Evolutionary conservation across 2,888 invertebrate species (phyloP), one percentile per base, ranked within the genome.

Genomic region (Drosophila formosana): DNA sequence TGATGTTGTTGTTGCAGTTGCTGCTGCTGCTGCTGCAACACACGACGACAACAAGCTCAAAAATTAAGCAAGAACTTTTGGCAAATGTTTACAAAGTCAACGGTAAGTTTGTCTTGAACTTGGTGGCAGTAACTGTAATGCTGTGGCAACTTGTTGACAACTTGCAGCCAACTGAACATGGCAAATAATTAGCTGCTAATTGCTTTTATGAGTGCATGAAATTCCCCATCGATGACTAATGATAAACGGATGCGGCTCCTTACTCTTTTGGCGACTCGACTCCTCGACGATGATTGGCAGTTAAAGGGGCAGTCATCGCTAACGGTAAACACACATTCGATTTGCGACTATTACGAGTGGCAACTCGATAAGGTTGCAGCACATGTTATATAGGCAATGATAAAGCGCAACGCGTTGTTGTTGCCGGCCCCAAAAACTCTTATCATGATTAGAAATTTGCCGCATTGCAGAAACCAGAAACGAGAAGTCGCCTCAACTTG

Each of bases 111-210:
- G 43, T 32, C 34, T 66, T 53, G 72, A 80, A 72, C 74, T 51
- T 65, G 67, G 65, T 51, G 11, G 56, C 46, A 64, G 67, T 85
- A 82, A 83, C 88, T 76, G 88, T 85, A 69, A 18, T 55, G 46
- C 18, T 50, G 65, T 28, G 32, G 53, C 60, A 45, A 25, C 32
- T 43, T 61, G 82, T 65, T 72, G 84, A 80, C 75, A 86, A 72
- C 65, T 30, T 26, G 45, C 53, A 32, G 25, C 9, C 50, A 43
- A n/a, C 61, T 51, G 55, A 69, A 78, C 79, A 82, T 75, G 66
- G 64, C 68, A 65, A 61, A 84, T 84, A 82, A 83, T 83, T 80
- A 85, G 85, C 72, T 51, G 72, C 82, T 83, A 83, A 83, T 83
- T 83, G 80, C 85, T 51, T 41, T 60, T 56, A 77, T 75, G 73